Evolutionary conservation across 2,113 vertebrate species (phyloP).

Genomic region (Xiphophorus hellerii): DNA sequence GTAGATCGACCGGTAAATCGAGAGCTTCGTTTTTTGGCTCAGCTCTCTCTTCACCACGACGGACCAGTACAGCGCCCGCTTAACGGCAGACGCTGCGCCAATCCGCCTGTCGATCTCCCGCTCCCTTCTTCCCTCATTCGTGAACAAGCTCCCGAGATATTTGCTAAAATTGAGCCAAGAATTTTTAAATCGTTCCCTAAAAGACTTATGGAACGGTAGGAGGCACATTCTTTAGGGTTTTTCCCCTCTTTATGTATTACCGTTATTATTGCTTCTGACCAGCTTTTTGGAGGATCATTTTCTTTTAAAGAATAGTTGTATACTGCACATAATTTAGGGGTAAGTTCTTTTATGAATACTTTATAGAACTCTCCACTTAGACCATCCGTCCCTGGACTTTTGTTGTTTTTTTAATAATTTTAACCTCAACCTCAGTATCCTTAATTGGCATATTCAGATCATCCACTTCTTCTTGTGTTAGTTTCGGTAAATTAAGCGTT

Average conservation of each 20-base stretch:
- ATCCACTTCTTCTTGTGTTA: background rate
- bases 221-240: background rate
- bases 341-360: background rate
- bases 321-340: background rate
- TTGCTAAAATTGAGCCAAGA: background rate
- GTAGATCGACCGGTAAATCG: too few relatives aligned
- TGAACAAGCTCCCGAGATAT: too few relatives aligned
- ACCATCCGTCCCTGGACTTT: background rate
- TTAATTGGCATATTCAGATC: background rate
- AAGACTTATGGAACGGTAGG: background rate
- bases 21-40: too few relatives aligned
- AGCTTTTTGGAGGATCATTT: background rate
- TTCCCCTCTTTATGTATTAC: background rate
- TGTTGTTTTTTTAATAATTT: background rate
- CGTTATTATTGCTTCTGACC: background rate
- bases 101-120: too few relatives aligned
- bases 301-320: background rate
- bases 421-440: background rate
- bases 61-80: too few relatives aligned
- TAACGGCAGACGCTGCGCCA: too few relatives aligned
- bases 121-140: too few relatives aligned
- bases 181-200: background rate
- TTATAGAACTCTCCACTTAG: background rate
- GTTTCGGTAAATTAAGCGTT: background rate
- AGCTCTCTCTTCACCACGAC: too few relatives aligned